Evolutionary conservation across 2,113 vertebrate genomes (phyloP).

Genomic region (Aix galericulata): DNA sequence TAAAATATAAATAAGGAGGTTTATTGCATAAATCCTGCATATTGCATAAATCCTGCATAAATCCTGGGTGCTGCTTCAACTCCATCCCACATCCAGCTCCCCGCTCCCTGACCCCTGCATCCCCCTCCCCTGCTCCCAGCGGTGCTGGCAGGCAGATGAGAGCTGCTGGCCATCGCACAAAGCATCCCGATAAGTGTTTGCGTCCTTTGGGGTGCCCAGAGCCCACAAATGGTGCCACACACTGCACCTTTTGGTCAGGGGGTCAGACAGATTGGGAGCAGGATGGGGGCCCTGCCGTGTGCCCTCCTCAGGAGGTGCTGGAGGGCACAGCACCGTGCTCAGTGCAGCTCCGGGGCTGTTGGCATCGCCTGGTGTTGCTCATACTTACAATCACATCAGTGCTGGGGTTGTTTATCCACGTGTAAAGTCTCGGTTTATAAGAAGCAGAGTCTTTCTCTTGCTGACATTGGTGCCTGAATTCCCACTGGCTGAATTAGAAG

Average conservation of each 20-base stretch:
- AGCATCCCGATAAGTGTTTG: neutral
- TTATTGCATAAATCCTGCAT: neutral
- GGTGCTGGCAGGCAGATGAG: neutral
- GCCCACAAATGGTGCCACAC: accelerated
- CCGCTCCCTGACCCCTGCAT: neutral
- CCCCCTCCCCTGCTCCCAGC: neutral
- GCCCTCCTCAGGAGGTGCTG: neutral
- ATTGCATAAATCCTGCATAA: too few species aligned
- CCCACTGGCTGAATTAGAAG: neutral
- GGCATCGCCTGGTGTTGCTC: neutral
- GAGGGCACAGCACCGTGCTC: neutral
- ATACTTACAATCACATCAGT: neutral
- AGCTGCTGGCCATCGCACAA: neutral
- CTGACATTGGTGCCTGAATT: neutral
- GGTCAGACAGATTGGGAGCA: neutral
- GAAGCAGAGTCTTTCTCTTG: neutral
- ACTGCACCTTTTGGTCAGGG: neutral
- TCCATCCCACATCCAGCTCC: neutral
- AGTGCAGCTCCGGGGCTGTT: neutral
- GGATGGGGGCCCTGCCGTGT: accelerated
- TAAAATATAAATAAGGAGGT: neutral
- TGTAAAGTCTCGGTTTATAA: neutral
- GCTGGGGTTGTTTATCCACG: accelerated
- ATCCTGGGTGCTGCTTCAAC: neutral
- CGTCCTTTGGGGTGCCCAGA: neutral